Percentiles rank a stretch among this genome's conserved stretches.
Conservation (phyloP, 64 coral and sea anemone genomes). For the Porites australiensis region DNA sequence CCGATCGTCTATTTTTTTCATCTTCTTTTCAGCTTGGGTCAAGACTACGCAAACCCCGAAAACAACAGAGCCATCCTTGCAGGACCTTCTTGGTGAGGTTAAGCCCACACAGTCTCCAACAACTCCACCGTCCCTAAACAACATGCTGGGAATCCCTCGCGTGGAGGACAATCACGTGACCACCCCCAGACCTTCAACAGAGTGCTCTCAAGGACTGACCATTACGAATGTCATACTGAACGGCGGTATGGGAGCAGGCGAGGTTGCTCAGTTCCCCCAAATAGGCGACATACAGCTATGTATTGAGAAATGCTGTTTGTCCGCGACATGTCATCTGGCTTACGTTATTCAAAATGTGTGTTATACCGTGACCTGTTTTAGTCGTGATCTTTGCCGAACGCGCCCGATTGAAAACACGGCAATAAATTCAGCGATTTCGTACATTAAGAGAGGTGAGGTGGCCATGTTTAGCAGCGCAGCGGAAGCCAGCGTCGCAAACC, state of each 20-base stretch:
- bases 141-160: constrained; percentile 56
- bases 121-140: constrained; percentile 58
- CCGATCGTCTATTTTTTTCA: not conserved
- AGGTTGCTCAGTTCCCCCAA: constrained; percentile 86
- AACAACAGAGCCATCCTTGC: constrained; percentile 79
- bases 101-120: constrained; percentile 70
- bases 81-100: constrained; percentile 82
- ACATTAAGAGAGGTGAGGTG: constrained; percentile 71
- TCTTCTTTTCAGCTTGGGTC: not conserved
- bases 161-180: constrained; percentile 16
- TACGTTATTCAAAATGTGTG: constrained; percentile 83
- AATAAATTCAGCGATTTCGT: constrained; percentile 71
- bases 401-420: constrained; percentile 62
- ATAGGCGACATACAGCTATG: constrained; percentile 72
- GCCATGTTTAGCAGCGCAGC: constrained; percentile 72
- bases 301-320: constrained; percentile 79
- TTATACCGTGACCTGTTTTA: constrained; percentile 87
- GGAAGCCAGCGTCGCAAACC: constrained; percentile 46
- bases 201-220: constrained; percentile 84
- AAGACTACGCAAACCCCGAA: constrained; percentile 5
- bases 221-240: constrained; percentile 87
- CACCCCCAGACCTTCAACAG: constrained; percentile 12
- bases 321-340: constrained; percentile 71
- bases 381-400: constrained; percentile 81
- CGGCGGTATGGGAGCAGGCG: constrained; percentile 93